Evolutionary conservation across 2,888 invertebrate genomes (phyloP).

Genomic region (Pachycephus smyrnensis): DNA sequence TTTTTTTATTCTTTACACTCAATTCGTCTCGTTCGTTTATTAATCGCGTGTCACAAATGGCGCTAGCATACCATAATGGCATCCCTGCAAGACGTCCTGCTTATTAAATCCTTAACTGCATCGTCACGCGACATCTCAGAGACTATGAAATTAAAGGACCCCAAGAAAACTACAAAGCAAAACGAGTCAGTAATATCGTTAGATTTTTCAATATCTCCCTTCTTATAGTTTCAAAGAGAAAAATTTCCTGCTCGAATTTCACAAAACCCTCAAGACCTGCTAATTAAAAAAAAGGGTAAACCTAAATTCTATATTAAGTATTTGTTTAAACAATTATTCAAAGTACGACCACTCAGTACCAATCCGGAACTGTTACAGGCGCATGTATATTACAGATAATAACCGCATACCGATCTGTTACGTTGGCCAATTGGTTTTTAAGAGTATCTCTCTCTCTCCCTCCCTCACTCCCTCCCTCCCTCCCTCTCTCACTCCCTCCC

Average conservation of each 20-base stretch:
- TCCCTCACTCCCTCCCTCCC: constrained; percentile 12
- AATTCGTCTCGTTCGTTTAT: background rate
- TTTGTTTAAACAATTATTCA: background rate
- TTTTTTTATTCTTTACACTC: background rate
- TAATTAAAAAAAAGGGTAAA: background rate
- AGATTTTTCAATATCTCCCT: background rate
- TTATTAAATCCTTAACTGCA: background rate
- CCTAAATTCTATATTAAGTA: background rate
- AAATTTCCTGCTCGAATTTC: background rate
- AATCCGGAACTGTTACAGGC: background rate
- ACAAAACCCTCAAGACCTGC: background rate
- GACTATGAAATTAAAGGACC: background rate
- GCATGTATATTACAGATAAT: background rate
- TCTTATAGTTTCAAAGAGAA: background rate
- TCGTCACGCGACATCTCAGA: background rate
- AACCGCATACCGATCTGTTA: background rate
- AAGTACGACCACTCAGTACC: background rate
- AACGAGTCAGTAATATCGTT: background rate
- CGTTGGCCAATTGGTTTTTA: background rate
- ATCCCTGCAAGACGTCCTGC: background rate
- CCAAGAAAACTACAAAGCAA: background rate
- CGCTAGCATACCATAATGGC: background rate
- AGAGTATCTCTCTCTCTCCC: constrained; percentile 9
- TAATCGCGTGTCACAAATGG: background rate
- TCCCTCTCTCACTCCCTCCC: background rate